phyloP scores from a whole-genome alignment of 30 jellyfish, hydroid and myxozoan species.

The Hydractinia symbiolongicarpus region DNA sequence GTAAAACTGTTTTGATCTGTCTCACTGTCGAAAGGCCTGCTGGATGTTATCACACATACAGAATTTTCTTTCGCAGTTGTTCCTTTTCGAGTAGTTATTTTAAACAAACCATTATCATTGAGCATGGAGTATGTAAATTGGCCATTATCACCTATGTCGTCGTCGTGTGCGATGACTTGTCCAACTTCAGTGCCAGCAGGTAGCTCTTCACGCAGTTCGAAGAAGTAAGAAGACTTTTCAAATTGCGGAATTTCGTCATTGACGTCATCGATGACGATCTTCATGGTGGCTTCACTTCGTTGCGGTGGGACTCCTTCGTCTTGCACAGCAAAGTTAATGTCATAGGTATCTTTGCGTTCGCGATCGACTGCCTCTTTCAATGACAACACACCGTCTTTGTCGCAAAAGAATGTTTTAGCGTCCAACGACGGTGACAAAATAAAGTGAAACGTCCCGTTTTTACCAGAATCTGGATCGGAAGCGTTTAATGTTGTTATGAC shows the following conservation, averaged over 20 bases:
- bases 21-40: conserved; percentile 73
- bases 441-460: conserved; percentile 47
- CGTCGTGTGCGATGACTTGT: conserved; percentile 57
- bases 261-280: conserved; percentile 64
- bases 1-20: conserved; percentile 20
- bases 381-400: conserved; percentile 44
- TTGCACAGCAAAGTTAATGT: conserved; percentile 41
- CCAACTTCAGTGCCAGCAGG: conserved; percentile 79
- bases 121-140: conserved; percentile 47
- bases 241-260: conserved; percentile 80
- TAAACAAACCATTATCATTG: conserved; percentile 44
- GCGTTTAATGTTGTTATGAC: conserved; percentile 49
- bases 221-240: conserved; percentile 30
- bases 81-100: conserved; percentile 33
- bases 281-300: conserved; percentile 39
- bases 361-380: conserved; percentile 62
- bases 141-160: conserved; percentile 82
- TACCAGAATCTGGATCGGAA: conserved; percentile 88
- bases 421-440: conserved; percentile 20
- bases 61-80: background rate
- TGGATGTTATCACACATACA: conserved; percentile 58
- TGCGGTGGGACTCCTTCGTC: conserved; percentile 80
- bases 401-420: conserved; percentile 32
- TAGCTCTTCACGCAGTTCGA: conserved; percentile 75
- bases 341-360: conserved; percentile 42